Evolutionary conservation across 2,888 invertebrate species (phyloP).

Genomic region (Metellina segmentata): DNA sequence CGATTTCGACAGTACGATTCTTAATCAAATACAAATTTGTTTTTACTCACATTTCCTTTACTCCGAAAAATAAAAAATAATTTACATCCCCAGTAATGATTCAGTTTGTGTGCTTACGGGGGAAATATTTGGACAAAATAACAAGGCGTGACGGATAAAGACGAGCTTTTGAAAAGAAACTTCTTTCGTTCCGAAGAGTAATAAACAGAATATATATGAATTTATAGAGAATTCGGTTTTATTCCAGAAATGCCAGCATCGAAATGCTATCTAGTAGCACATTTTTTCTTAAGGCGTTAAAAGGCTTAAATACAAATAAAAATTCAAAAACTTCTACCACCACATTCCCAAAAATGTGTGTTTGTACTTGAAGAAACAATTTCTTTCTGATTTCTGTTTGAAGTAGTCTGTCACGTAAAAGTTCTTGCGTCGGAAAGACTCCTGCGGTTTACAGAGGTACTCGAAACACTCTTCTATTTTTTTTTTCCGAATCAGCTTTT

Average conservation of each 20-base stretch:
- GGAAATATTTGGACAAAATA: neutral
- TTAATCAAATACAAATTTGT: too few relatives aligned
- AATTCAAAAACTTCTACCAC: neutral
- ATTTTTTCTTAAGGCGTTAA: neutral
- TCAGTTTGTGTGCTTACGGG: neutral
- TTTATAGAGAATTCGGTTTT: neutral
- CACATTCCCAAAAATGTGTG: neutral
- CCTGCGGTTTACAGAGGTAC: neutral
- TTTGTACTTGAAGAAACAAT: neutral
- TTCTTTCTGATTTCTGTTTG: neutral
- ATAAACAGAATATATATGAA: neutral
- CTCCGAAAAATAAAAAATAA: too few relatives aligned
- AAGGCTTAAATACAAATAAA: neutral
- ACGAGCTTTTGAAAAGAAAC: neutral
- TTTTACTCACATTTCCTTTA: too few relatives aligned
- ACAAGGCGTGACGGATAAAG: neutral
- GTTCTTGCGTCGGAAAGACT: neutral
- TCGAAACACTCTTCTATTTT: neutral
- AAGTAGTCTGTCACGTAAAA: neutral
- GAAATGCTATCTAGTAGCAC: neutral
- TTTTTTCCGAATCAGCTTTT: neutral
- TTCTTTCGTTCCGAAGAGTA: too few relatives aligned
- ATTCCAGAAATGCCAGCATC: neutral
- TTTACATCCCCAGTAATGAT: too few relatives aligned
- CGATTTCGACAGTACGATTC: too few relatives aligned